phyloP scores from a whole-genome alignment of 1,140 invertebrate genomes.

The Holotrichia oblita region DNA sequence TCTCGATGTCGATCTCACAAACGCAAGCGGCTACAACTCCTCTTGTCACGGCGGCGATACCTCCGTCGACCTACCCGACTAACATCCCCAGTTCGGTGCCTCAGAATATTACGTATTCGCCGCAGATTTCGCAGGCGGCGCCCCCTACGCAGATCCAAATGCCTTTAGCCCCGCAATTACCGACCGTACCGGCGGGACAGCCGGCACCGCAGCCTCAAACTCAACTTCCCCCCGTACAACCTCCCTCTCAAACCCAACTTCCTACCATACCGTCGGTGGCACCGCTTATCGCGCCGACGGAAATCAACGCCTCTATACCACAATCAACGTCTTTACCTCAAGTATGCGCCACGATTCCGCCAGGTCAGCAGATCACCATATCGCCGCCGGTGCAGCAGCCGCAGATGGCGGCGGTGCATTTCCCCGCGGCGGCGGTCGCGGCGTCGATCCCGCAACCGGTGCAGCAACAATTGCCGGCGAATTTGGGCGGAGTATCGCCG shows the following conservation, averaged over 20 bases:
- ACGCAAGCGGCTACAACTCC: constrained; percentile 12
- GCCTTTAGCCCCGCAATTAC: not conserved
- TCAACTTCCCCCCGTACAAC: not conserved
- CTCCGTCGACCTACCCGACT: not conserved
- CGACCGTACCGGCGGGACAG: not conserved
- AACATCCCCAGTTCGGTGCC: not conserved
- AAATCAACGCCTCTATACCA: constrained; percentile 40
- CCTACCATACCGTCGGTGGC: constrained; percentile 17
- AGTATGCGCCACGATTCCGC: constrained; percentile 42
- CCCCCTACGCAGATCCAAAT: constrained; percentile 12
- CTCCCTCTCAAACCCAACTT: constrained; percentile 39
- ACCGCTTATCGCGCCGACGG: not conserved
- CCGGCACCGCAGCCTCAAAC: not conserved
- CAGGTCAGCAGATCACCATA: constrained; percentile 19
- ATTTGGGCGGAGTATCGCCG: not conserved
- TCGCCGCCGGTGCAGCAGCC: constrained; percentile 34
- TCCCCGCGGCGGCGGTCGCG: not conserved
- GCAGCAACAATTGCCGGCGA: constrained; percentile 1
- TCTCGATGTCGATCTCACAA: constrained; percentile 28
- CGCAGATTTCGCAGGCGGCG: not conserved
- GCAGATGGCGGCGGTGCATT: constrained; percentile 5
- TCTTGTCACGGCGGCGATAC: not conserved
- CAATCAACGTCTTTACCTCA: constrained; percentile 44
- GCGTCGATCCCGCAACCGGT: constrained; percentile 37
- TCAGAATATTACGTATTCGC: not conserved